phyloP scores from a whole-genome alignment of 2,797 vertebrate genomes.

The Clarias pachynema region DNA sequence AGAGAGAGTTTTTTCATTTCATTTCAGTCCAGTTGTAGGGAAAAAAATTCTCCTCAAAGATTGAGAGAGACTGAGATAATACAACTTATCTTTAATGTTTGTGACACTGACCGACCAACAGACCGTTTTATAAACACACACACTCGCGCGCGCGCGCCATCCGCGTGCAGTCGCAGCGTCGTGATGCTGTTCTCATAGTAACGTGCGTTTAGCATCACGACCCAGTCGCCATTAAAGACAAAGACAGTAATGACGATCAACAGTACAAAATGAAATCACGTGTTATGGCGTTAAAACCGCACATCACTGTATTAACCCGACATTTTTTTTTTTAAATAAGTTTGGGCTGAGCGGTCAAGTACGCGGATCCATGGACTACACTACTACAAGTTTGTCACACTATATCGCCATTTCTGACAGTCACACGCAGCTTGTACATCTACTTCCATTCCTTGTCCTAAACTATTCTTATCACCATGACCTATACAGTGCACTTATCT shows the following conservation, averaged over 20 bases:
- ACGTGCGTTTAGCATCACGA: background rate
- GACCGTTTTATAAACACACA: background rate
- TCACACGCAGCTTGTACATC: background rate
- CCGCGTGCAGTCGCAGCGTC: background rate
- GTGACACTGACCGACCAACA: background rate
- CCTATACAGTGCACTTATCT: background rate
- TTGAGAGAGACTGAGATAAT: background rate
- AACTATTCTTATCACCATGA: background rate
- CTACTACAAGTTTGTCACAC: background rate
- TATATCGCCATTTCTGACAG: background rate
- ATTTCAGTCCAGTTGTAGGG: background rate
- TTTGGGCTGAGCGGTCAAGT: background rate
- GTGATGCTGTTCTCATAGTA: conserved; percentile 9
- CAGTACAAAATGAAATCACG: background rate
- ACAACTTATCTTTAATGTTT: background rate
- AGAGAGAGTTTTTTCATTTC: background rate
- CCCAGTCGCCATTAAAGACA: background rate
- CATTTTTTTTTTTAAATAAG: too few species aligned
- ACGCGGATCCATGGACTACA: background rate
- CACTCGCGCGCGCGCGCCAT: background rate
- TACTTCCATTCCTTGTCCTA: background rate
- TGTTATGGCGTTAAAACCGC: background rate
- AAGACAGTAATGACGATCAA: background rate
- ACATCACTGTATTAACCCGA: too few species aligned
- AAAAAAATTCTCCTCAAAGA: background rate